phyloP scores from a whole-genome alignment of 2,888 invertebrate species.

The Drosophila rubida region DNA sequence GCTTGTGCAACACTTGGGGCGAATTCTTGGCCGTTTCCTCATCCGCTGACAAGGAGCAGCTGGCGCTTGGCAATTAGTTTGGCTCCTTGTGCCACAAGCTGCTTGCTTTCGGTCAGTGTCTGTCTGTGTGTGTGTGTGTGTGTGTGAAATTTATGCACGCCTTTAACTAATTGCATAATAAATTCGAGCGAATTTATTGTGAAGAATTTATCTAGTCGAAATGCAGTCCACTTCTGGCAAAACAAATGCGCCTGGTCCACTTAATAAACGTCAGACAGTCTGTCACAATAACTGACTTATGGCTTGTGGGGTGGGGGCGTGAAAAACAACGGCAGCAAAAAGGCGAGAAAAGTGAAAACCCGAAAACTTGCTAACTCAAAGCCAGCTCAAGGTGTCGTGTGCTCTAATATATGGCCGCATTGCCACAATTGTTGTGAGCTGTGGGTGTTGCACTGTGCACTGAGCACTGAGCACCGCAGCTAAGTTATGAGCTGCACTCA shows the following conservation, averaged over 20 bases:
- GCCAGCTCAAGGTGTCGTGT: constrained; percentile 32
- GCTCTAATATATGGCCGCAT: constrained; percentile 49
- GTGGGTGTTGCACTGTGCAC: constrained; percentile 56
- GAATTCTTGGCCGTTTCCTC: constrained; percentile 27
- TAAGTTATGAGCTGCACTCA: constrained; percentile 57
- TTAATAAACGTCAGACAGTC: constrained; percentile 61
- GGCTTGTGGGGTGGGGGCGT: constrained; percentile 13
- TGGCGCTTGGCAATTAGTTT: constrained; percentile 36
- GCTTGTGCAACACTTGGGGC: neutral
- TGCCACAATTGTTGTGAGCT: constrained; percentile 42
- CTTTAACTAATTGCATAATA: constrained; percentile 76
- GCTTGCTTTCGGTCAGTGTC: constrained; percentile 54
- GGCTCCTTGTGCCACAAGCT: constrained; percentile 43
- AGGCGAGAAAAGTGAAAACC: constrained; percentile 19
- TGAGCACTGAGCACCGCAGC: constrained; percentile 8
- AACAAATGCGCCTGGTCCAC: constrained; percentile 17
- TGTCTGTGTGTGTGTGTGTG: too few species aligned
- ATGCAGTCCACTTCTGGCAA: constrained; percentile 26
- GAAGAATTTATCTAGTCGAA: constrained; percentile 42
- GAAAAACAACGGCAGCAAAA: neutral
- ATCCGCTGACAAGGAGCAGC: constrained; percentile 55
- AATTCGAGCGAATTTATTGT: constrained; percentile 67
- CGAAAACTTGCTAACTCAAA: constrained; percentile 7
- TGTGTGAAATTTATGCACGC: constrained; percentile 47
- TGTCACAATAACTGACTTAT: constrained; percentile 59